Base-by-base conservation (phyloP, 2,888 invertebrate genomes). In the Eristalinus aeneus region DNA sequence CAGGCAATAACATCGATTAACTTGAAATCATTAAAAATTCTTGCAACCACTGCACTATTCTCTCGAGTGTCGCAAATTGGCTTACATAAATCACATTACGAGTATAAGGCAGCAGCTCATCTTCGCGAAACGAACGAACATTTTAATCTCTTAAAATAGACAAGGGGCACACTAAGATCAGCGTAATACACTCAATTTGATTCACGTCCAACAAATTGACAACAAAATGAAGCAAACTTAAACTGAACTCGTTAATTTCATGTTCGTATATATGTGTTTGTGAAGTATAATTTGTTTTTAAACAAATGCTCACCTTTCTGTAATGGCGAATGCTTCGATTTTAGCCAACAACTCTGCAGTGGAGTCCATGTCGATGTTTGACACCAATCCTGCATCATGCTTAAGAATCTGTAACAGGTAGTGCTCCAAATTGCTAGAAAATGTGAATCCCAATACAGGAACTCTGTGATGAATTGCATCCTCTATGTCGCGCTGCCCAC, bases 401-500 rank as follows among this genome's bases (percentile, higher is more conserved):
- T 89, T 88, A 56, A 87, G 68, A 64, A 89, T 87, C 82, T 89
- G 89, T n/a, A 88, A 23, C 11, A 89, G 77, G 74, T 89, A 89
- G 73, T 89, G 89, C 64, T 89, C 89, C 32, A 89, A 69, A 61
- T 79, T 88, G 31, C 85, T 88, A 5, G 89, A 89, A 71, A 88
- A 89, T 65, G 88, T 87, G n/a, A 89, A 87, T 23, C 89, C 89
- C 20, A 89, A 69, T 46, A 89, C 87, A 12, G 89, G 89, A n/a
- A 89, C 89, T 46, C 79, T 72, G 73, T 89, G 88, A 81, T 89
- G 89, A 72, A 89, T 89, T 63, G 89, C 89, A 84, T 89, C 89
- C 80, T 89, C 89, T 6, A 89, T 88, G 68, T 89, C 89, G 3
- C 89, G 76, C 76, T 89, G 89, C 36, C 89, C 89, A 31, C 89